phyloP scores from a whole-genome alignment of 2,888 invertebrate genomes.

The Noctua janthina region DNA sequence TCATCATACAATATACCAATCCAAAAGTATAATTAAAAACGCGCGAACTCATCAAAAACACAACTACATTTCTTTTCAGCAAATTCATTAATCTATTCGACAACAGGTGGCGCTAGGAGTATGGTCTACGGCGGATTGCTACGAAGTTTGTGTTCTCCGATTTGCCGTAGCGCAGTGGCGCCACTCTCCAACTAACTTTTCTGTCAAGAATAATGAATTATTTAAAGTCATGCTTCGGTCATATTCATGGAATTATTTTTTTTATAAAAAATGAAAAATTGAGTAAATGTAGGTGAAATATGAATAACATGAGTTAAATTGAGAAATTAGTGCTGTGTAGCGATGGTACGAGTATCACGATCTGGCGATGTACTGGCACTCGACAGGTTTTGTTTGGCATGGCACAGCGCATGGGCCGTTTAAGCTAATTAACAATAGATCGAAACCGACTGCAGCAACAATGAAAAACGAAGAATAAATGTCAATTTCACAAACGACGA shows the following conservation, averaged over 20 bases:
- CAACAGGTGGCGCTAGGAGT: constrained; percentile 85
- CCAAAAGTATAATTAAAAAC: not conserved
- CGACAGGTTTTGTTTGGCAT: constrained; percentile 76
- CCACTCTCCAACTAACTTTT: constrained; percentile 52
- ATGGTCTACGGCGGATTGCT: constrained; percentile 35
- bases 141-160: constrained; percentile 72
- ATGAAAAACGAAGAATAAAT: constrained; percentile 91
- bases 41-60: not conserved
- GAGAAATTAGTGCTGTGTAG: constrained; percentile 37
- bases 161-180: constrained; percentile 74
- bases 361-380: constrained; percentile 52
- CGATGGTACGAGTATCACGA: constrained; percentile 59
- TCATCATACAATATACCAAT: not conserved
- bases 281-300: not conserved
- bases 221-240: not conserved
- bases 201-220: not conserved
- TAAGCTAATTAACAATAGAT: constrained; percentile 90
- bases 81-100: constrained; percentile 78
- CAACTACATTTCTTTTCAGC: constrained; percentile 8
- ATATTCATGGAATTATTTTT: not conserved
- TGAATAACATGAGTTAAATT: constrained; percentile 19
- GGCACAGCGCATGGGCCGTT: constrained; percentile 86
- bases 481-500: constrained; percentile 90
- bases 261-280: not conserved
- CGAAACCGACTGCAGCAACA: constrained; percentile 88